phyloP scores from a whole-genome alignment of 2,797 vertebrate genomes.

The Rhinella marina region DNA sequence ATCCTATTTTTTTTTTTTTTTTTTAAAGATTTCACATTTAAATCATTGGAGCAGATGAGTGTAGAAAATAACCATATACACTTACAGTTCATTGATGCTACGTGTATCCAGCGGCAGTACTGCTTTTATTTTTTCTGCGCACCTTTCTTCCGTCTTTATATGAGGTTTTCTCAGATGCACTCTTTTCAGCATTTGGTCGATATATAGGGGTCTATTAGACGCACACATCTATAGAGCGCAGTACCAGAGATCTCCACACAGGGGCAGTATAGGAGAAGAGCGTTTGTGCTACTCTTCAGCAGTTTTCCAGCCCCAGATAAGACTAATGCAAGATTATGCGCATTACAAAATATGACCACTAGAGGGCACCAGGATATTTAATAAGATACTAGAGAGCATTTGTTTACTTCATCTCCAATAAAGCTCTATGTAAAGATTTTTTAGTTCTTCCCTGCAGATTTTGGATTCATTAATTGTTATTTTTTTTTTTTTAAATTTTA shows the following conservation, averaged over 20 bases:
- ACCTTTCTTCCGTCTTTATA: too few species aligned
- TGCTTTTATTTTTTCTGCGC: too few species aligned
- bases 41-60: too few species aligned
- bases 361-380: constrained; percentile 26
- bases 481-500: not conserved
- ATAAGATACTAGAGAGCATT: not conserved
- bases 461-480: not conserved
- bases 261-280: not conserved
- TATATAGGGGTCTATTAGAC: not conserved
- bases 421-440: not conserved
- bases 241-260: not conserved
- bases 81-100: too few species aligned
- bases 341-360: constrained; percentile 14
- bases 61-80: too few species aligned
- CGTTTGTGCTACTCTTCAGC: not conserved
- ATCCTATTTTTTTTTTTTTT: too few species aligned
- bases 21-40: too few species aligned
- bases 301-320: not conserved
- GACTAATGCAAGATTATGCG: not conserved
- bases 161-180: too few species aligned
- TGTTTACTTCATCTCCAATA: constrained; percentile 9
- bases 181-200: not conserved
- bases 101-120: too few species aligned
- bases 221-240: not conserved
- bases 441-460: not conserved